phyloP scores from a whole-genome alignment of 2,888 invertebrate species.

The Oligia strigilis region DNA sequence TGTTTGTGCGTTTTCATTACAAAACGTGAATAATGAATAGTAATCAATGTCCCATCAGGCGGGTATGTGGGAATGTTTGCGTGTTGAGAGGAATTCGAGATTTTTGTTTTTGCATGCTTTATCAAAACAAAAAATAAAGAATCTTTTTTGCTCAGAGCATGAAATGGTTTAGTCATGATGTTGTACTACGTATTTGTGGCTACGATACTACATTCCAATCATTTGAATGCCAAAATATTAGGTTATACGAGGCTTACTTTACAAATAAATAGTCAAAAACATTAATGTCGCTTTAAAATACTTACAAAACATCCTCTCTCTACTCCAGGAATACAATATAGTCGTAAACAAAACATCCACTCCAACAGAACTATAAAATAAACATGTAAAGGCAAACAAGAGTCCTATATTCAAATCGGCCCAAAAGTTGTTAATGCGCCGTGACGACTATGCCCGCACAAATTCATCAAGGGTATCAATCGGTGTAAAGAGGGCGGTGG shows the following conservation, averaged over 20 bases:
- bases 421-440: constrained; percentile 55
- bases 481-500: constrained; percentile 35
- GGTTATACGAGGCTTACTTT: no score
- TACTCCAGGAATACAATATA: neutral
- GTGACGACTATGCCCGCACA: constrained; percentile 53
- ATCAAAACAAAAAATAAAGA: neutral
- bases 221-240: neutral
- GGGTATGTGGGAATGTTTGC: constrained; percentile 3
- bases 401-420: constrained; percentile 46
- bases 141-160: neutral
- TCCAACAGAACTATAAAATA: constrained; percentile 41
- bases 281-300: neutral
- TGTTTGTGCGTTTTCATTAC: constrained; percentile 34
- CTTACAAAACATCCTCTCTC: constrained; percentile 10
- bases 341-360: constrained; percentile 30
- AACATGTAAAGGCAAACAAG: constrained; percentile 53
- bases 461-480: constrained; percentile 81
- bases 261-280: neutral
- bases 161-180: neutral
- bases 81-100: neutral
- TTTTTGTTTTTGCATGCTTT: neutral
- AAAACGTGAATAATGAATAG: constrained; percentile 63
- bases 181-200: neutral
- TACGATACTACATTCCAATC: neutral
- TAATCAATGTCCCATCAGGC: constrained; percentile 37